Evolutionary conservation across 1,140 invertebrate species (phyloP).

Genomic region (Chelonus insularis): DNA sequence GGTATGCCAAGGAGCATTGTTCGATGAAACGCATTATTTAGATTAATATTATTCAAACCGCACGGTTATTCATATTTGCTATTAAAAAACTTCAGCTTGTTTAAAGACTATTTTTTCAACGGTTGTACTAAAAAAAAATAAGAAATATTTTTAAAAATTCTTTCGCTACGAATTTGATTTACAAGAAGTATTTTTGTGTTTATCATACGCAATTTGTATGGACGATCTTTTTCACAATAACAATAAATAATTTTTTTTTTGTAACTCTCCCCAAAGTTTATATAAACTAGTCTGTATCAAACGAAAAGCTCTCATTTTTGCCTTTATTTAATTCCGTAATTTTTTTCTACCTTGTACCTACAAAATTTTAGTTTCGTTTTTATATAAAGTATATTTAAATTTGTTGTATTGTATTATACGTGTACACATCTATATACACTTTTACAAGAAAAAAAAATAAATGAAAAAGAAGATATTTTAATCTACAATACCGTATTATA

Average conservation of each 20-base stretch:
- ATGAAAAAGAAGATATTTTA: constrained; percentile 46
- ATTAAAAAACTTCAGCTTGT: constrained; percentile 41
- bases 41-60: constrained; percentile 24
- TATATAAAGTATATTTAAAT: constrained; percentile 48
- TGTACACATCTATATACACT: constrained; percentile 54
- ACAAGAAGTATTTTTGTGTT: too few relatives aligned
- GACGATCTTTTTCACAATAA: too few relatives aligned
- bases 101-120: constrained; percentile 34
- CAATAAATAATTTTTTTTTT: constrained; percentile 25
- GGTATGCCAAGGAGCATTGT: constrained; percentile 48
- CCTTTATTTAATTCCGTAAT: constrained; percentile 36
- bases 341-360: constrained; percentile 56
- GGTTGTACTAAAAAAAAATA: constrained; percentile 36
- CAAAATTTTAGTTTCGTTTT: constrained; percentile 53
- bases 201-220: too few relatives aligned
- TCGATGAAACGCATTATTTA: constrained; percentile 44
- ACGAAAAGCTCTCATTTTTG: constrained; percentile 41
- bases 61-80: constrained; percentile 31
- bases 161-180: constrained; percentile 23
- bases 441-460: constrained; percentile 48
- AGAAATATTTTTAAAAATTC: constrained; percentile 9
- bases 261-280: constrained; percentile 47
- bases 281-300: constrained; percentile 52
- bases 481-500: constrained; percentile 50
- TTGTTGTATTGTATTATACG: constrained; percentile 54